phyloP scores from a whole-genome alignment of 2,888 invertebrate genomes.

The Drepanosiphum platanoidis region DNA sequence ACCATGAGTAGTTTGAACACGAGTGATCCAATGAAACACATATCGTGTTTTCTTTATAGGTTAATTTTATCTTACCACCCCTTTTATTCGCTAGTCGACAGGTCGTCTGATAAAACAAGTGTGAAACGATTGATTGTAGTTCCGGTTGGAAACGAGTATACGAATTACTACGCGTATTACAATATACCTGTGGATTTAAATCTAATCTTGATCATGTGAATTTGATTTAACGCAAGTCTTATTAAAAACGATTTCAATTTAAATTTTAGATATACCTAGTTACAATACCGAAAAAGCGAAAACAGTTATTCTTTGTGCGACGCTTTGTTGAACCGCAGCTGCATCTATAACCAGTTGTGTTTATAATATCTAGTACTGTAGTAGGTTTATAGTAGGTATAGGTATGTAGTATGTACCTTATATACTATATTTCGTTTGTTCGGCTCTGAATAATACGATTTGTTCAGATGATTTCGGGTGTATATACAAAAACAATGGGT shows the following conservation, averaged over 20 bases:
- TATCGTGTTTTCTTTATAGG: not conserved
- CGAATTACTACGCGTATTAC: not conserved
- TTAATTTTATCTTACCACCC: not conserved
- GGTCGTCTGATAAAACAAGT: not conserved
- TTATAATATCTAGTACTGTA: too few relatives aligned
- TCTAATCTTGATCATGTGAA: not conserved
- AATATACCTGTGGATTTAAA: not conserved
- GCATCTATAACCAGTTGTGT: not conserved
- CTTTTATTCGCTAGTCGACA: not conserved
- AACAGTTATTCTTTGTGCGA: not conserved
- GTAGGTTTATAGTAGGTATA: too few relatives aligned
- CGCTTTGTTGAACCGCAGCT: not conserved
- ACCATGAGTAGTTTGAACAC: not conserved
- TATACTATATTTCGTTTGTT: conserved; percentile 25
- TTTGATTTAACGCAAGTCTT: not conserved
- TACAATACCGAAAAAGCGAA: conserved; percentile 1
- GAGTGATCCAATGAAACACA: not conserved
- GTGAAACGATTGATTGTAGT: not conserved
- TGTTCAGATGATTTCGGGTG: conserved; percentile 11
- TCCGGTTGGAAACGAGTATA: not conserved
- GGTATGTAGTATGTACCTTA: too few relatives aligned
- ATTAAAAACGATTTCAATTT: conserved; percentile 17
- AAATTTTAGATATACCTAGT: not conserved
- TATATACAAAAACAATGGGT: conserved; percentile 31
- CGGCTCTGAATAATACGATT: conserved; percentile 29